Percentiles rank a stretch among this genome's conserved stretches.
phyloP scores from a whole-genome alignment of 1,140 invertebrate genomes.

The Drosophila asahinai region DNA sequence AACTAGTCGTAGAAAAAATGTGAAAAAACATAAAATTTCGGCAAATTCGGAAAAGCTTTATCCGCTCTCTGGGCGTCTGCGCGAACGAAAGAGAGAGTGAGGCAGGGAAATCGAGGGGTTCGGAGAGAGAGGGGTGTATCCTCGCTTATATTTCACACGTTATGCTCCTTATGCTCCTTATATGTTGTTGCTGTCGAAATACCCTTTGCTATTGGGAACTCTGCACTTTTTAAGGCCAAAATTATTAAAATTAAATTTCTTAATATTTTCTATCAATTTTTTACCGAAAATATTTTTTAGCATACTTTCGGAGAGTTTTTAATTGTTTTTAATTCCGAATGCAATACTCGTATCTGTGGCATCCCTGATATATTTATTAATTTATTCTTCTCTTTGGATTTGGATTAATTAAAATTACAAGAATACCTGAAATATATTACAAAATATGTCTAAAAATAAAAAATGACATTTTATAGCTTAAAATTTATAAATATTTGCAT shows the following conservation, averaged over 20 bases:
- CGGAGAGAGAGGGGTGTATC: neutral
- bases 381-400: too few species aligned
- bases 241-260: too few species aligned
- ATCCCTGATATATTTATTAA: too few species aligned
- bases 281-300: fast-evolving
- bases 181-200: conserved; percentile 12
- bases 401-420: too few species aligned
- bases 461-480: too few species aligned
- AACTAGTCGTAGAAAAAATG: conserved; percentile 15
- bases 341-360: too few species aligned
- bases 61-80: conserved; percentile 26
- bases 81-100: conserved; percentile 11
- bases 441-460: too few species aligned
- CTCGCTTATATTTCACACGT: conserved; percentile 71
- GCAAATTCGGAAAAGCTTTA: conserved; percentile 40
- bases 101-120: neutral
- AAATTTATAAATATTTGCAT: neutral
- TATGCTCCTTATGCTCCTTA: conserved; percentile 44
- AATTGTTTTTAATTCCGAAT: too few species aligned
- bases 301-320: neutral
- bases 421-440: too few species aligned
- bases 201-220: neutral
- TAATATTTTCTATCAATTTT: too few species aligned
- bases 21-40: conserved; percentile 9
- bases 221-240: neutral